Evolutionary conservation across 2,113 vertebrate species (phyloP).

Genomic region (Sander lucioperca): DNA sequence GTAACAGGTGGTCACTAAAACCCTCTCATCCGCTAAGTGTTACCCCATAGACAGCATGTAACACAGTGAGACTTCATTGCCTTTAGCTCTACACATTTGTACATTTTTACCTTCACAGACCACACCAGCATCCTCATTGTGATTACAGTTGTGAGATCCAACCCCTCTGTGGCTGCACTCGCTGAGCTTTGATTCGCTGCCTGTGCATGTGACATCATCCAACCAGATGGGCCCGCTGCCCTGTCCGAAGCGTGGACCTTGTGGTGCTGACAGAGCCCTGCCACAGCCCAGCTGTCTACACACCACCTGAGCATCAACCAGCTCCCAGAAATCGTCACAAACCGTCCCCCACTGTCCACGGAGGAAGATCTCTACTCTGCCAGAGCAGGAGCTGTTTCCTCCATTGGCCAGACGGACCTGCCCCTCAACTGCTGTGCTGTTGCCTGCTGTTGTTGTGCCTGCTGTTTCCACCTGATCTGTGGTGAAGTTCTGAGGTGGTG

Average conservation of each 20-base stretch:
- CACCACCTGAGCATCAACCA: constrained; percentile 63
- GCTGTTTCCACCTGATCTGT: neutral
- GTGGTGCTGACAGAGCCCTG: constrained; percentile 29
- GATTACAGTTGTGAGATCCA: too few species aligned
- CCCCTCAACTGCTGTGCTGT: constrained; percentile 27
- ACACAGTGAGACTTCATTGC: neutral
- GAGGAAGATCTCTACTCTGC: constrained; percentile 68
- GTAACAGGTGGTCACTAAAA: too few species aligned
- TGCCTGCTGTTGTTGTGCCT: neutral
- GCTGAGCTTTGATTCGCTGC: constrained; percentile 32
- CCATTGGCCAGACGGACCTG: constrained; percentile 53
- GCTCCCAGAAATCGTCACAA: constrained; percentile 60
- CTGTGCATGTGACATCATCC: constrained; percentile 45
- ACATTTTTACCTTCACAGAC: constrained; percentile 58
- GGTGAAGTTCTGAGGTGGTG: neutral
- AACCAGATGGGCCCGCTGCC: constrained; percentile 68
- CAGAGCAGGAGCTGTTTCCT: constrained; percentile 55
- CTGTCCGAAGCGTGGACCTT: constrained; percentile 19
- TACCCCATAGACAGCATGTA: neutral
- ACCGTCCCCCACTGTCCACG: constrained; percentile 69
- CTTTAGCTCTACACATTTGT: neutral
- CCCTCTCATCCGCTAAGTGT: neutral
- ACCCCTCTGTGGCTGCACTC: constrained; percentile 28
- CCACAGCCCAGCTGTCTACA: constrained; percentile 75
- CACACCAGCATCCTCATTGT: constrained; percentile 32